These are phyloP conservation scores for Nannobrachium achirus DNA, from an alignment of 2,113 vertebrate genomes.

Conservation along the genomic window DNA sequence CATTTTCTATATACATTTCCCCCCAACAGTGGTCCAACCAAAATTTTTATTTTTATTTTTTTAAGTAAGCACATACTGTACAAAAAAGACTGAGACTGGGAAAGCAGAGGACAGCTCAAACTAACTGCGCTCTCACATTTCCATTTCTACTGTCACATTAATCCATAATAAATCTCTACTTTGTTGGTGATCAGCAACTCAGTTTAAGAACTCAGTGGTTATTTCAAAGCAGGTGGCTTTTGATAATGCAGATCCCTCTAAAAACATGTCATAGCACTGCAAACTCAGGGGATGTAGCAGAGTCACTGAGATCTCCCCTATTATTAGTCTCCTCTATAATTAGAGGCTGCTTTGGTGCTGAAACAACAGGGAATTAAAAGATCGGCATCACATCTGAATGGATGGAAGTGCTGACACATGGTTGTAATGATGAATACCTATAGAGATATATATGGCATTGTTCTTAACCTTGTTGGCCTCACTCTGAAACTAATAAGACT, in stretches of 20 bases:
- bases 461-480: background rate
- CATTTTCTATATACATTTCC: too few species aligned
- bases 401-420: slow-evolving; percentile 25
- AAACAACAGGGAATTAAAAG: slow-evolving; percentile 54
- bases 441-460: slow-evolving; percentile 12
- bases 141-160: too few species aligned
- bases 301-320: slow-evolving; percentile 33
- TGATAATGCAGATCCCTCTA: slow-evolving; percentile 23
- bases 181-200: background rate
- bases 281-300: slow-evolving; percentile 35
- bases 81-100: too few species aligned
- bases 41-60: too few species aligned
- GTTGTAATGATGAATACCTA: background rate
- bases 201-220: background rate
- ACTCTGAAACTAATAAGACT: background rate
- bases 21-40: too few species aligned
- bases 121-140: too few species aligned
- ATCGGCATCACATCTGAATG: slow-evolving; percentile 31
- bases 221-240: slow-evolving; percentile 29
- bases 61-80: too few species aligned
- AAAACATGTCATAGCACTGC: background rate
- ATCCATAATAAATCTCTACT: background rate
- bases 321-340: slow-evolving; percentile 53
- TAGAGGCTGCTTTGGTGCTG: slow-evolving; percentile 48
- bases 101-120: too few species aligned